These are phyloP conservation scores for Plectrocnemia conspersa DNA, from an alignment of 1,140 invertebrate genomes.

Conservation along the genomic window DNA sequence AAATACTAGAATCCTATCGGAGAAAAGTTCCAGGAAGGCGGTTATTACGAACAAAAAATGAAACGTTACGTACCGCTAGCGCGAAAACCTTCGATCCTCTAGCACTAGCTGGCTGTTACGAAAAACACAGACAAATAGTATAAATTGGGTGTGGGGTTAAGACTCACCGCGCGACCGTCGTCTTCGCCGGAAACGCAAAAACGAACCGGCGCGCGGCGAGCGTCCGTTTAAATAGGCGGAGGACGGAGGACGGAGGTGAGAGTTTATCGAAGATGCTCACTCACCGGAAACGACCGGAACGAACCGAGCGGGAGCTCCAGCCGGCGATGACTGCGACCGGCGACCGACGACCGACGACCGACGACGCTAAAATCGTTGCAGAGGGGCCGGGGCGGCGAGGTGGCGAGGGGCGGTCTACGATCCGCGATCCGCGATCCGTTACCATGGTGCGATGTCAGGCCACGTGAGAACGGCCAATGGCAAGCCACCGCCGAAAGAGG, in stretches of 20 bases:
- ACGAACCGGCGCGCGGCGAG: too few species aligned
- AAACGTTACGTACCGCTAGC: constrained; percentile 25
- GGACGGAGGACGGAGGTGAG: too few species aligned
- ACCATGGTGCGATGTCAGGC: constrained; percentile 34
- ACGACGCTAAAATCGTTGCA: too few species aligned
- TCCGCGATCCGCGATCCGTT: constrained; percentile 22
- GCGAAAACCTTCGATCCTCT: constrained; percentile 35
- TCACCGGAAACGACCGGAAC: not conserved
- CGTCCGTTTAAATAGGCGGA: too few species aligned
- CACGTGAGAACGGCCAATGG: constrained; percentile 32
- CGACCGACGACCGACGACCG: constrained; percentile 8
- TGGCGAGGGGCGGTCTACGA: not conserved
- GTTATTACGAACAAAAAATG: too few species aligned
- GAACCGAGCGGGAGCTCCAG: not conserved
- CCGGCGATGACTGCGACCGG: not conserved
- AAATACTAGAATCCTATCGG: too few species aligned
- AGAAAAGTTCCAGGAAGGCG: too few species aligned
- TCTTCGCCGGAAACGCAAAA: not conserved
- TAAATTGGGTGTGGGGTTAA: too few species aligned
- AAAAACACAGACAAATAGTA: too few species aligned
- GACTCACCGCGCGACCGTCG: too few species aligned
- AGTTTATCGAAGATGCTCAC: too few species aligned
- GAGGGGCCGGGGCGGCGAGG: not conserved
- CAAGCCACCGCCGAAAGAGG: not conserved
- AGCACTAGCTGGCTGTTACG: not conserved